These are phyloP conservation scores for Aleiodes testaceus DNA, from an alignment of 2,888 invertebrate genomes.

Conservation along the genomic window DNA sequence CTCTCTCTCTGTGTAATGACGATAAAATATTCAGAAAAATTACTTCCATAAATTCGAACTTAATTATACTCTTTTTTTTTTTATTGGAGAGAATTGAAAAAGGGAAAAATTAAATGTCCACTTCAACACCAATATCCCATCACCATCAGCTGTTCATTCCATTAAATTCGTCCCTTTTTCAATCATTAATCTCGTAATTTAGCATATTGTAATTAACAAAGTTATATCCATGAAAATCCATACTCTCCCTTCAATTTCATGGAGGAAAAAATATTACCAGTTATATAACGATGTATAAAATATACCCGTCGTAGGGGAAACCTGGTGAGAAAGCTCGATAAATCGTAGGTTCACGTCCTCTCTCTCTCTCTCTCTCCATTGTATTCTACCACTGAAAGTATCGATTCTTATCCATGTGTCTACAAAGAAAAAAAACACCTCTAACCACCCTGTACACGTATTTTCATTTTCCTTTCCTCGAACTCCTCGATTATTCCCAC, in stretches of 20 bases:
- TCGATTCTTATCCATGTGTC: slow-evolving; percentile 23
- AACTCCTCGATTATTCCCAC: slow-evolving; percentile 14
- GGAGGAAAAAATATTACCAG: not conserved
- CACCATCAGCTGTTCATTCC: too few relatives aligned
- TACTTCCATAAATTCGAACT: too few relatives aligned
- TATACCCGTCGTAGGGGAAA: not conserved
- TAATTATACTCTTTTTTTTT: too few relatives aligned
- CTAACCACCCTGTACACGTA: not conserved
- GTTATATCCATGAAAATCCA: slow-evolving; percentile 10
- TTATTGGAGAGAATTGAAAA: too few relatives aligned
- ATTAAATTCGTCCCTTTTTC: not conserved
- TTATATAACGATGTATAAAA: slow-evolving; percentile 25
- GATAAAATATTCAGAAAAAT: too few relatives aligned
- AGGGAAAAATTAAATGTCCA: too few relatives aligned
- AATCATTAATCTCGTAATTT: slow-evolving; percentile 25
- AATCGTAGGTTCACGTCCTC: slow-evolving; percentile 26
- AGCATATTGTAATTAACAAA: slow-evolving; percentile 9
- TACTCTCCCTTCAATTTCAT: slow-evolving; percentile 4
- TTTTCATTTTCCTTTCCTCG: slow-evolving; percentile 6
- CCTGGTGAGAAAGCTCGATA: slow-evolving; percentile 32
- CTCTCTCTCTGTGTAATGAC: too few relatives aligned
- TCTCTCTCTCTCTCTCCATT: slow-evolving; percentile 20
- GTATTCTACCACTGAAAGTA: slow-evolving; percentile 31
- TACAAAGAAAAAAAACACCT: slow-evolving; percentile 10
- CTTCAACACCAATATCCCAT: too few relatives aligned